Evolutionary conservation across 2,113 vertebrate species (phyloP).

Genomic region (Sinosuthora webbiana): DNA sequence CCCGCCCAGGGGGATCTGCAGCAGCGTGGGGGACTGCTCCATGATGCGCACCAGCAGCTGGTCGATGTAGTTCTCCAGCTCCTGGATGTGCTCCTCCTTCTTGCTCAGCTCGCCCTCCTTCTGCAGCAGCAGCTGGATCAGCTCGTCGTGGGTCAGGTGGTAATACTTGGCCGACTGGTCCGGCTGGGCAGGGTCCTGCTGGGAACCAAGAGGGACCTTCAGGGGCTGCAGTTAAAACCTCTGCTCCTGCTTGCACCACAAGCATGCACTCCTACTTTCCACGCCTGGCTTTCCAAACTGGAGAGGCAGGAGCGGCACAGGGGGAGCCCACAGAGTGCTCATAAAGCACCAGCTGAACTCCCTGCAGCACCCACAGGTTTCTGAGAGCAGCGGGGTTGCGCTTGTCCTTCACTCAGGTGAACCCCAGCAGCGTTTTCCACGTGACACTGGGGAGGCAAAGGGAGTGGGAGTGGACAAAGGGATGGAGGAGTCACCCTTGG

Average conservation of each 20-base stretch:
- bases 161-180: conserved; percentile 89
- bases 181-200: conserved; percentile 55
- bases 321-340: not conserved
- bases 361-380: not conserved
- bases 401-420: not conserved
- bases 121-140: conserved; percentile 88
- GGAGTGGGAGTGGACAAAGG: not conserved
- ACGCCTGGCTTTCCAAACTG: not conserved
- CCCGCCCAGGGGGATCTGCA: conserved; percentile 85
- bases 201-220: not conserved
- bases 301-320: not conserved
- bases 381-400: not conserved
- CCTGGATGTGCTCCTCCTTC: conserved; percentile 84
- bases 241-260: not conserved
- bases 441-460: fast-evolving
- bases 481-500: not conserved
- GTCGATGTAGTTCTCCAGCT: conserved; percentile 98
- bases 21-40: conserved; percentile 91
- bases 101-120: conserved; percentile 86
- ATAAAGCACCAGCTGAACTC: not conserved
- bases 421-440: not conserved
- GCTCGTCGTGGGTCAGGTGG: conserved; percentile 91
- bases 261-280: fast-evolving
- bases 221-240: fast-evolving
- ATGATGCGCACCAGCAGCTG: conserved; percentile 95